phyloP scores from a whole-genome alignment of 2,888 invertebrate genomes.

The Urechis unicinctus region DNA sequence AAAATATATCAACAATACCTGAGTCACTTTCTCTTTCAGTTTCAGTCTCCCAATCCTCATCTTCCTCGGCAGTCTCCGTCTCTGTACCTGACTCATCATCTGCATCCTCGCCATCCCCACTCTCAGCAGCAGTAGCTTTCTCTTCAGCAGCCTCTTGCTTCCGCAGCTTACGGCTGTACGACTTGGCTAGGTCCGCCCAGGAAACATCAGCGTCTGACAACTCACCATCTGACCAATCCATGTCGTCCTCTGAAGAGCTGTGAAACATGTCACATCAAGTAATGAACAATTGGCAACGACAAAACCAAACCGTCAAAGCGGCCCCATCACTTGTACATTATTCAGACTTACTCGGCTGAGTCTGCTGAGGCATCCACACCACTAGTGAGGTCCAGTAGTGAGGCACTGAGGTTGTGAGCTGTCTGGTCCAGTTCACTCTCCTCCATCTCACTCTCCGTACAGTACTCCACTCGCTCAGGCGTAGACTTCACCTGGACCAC shows the following conservation, averaged over 20 bases:
- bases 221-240: conserved; percentile 18
- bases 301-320: too few relatives aligned
- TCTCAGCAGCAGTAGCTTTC: background rate
- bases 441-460: conserved; percentile 32
- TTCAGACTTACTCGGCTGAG: conserved; percentile 13
- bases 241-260: conserved; percentile 19
- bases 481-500: conserved; percentile 8
- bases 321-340: background rate
- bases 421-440: conserved; percentile 84
- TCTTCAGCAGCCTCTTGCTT: background rate
- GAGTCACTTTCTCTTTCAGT: conserved; percentile 15
- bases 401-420: conserved; percentile 77
- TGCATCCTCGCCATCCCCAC: conserved; percentile 17
- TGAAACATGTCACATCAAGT: background rate
- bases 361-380: conserved; percentile 20
- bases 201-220: conserved; percentile 14
- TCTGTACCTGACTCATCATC: conserved; percentile 28
- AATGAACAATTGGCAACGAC: background rate
- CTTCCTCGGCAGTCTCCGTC: conserved; percentile 27
- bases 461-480: conserved; percentile 23
- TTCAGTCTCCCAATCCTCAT: conserved; percentile 13
- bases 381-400: conserved; percentile 56
- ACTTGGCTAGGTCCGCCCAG: conserved; percentile 16
- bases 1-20: background rate
- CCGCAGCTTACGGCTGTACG: conserved; percentile 5